These are phyloP conservation scores for Epinephelus fuscoguttatus DNA, from an alignment of 2,113 vertebrate species.

Conservation along the genomic window DNA sequence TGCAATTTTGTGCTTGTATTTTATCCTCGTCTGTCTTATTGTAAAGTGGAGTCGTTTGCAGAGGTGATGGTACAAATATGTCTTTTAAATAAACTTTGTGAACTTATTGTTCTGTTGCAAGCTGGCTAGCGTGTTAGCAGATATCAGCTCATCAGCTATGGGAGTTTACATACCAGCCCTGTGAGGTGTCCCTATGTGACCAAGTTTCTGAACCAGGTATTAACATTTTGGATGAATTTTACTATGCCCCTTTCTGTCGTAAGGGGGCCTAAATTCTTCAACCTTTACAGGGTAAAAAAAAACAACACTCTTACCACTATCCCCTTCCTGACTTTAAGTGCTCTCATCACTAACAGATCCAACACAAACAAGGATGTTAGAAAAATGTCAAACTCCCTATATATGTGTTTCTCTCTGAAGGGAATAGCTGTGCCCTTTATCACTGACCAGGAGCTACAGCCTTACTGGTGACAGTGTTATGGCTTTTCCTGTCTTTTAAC, in stretches of 20 bases:
- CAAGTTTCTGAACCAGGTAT: not conserved
- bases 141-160: not conserved
- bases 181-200: not conserved
- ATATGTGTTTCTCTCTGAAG: not conserved
- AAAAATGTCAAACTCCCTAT: not conserved
- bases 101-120: not conserved
- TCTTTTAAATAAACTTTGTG: not conserved
- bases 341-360: constrained; percentile 5
- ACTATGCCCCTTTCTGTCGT: not conserved
- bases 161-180: too few species aligned
- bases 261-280: not conserved
- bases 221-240: not conserved
- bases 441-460: constrained; percentile 14
- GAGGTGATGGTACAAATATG: not conserved
- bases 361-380: not conserved
- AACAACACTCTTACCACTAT: not conserved
- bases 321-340: not conserved
- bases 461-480: constrained; percentile 3
- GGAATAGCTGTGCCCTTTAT: not conserved
- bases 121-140: too few species aligned
- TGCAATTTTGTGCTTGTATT: too few species aligned
- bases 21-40: too few species aligned
- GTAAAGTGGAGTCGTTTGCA: not conserved
- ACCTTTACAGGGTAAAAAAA: not conserved
- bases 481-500: constrained; percentile 1